phyloP scores from a whole-genome alignment of 1,140 invertebrate species.

The Ceratina australensis region DNA sequence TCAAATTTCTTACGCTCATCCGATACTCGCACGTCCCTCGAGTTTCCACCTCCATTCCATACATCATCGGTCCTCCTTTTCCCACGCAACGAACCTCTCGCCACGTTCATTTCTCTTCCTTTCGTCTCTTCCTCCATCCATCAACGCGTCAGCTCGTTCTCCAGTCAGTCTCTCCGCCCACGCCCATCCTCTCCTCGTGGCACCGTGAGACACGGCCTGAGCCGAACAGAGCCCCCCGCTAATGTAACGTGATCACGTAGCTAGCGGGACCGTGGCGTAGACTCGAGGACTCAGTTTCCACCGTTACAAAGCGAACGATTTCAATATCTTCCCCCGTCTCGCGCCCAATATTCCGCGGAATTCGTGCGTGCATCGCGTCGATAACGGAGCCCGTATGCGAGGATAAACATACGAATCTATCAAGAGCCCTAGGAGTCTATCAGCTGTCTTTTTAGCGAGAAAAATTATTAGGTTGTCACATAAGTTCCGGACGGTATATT shows the following conservation, averaged over 20 bases:
- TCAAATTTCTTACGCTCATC: background rate
- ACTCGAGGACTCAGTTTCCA: conserved; percentile 1
- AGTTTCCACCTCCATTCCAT: background rate
- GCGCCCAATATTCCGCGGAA: conserved; percentile 49
- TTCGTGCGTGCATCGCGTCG: conserved; percentile 40
- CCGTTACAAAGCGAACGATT: conserved; percentile 46
- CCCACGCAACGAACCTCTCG: no score
- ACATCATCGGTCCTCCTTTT: background rate
- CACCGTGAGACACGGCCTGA: background rate
- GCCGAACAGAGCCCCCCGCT: background rate
- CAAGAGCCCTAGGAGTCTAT: no score
- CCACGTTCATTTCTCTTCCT: background rate
- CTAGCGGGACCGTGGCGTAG: background rate
- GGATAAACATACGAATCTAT: no score
- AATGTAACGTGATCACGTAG: conserved; percentile 59
- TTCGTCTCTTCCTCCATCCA: conserved; percentile 1
- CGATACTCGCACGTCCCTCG: no score
- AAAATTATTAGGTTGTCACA: no score
- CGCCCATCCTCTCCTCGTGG: background rate
- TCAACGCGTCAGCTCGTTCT: conserved; percentile 7
- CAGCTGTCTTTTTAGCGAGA: no score
- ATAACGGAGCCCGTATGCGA: background rate
- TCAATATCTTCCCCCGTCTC: conserved; percentile 50
- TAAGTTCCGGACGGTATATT: no score
- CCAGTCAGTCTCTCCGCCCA: background rate